phyloP scores from a whole-genome alignment of 1,140 invertebrate genomes.

The Helicoverpa armigera region DNA sequence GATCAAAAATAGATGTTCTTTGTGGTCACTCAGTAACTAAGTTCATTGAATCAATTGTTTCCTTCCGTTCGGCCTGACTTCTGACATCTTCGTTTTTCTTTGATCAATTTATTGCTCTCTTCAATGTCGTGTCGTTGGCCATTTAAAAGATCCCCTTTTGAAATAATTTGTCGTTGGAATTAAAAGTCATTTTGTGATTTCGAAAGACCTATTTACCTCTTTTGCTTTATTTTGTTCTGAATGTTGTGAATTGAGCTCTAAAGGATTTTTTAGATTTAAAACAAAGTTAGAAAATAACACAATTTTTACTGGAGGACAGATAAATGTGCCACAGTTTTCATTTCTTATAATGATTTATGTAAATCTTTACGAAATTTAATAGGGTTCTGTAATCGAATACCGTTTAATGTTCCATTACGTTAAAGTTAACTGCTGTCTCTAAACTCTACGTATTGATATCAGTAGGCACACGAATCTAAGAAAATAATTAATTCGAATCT shows the following conservation, averaged over 20 bases:
- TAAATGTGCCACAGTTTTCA: too few relatives aligned
- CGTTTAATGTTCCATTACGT: neutral
- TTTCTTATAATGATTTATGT: too few relatives aligned
- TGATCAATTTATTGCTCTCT: constrained; percentile 46
- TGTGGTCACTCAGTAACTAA: constrained; percentile 15
- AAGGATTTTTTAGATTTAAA: neutral
- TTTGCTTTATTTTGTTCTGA: neutral
- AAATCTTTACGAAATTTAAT: too few relatives aligned
- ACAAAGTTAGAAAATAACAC: neutral
- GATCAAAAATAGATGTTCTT: constrained; percentile 37
- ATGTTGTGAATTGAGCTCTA: neutral
- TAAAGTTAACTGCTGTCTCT: neutral
- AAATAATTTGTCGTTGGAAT: neutral
- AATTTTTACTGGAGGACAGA: neutral
- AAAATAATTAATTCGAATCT: neutral
- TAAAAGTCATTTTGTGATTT: neutral
- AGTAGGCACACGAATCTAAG: neutral
- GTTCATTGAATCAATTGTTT: constrained; percentile 79
- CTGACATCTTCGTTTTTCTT: constrained; percentile 56
- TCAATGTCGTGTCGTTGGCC: constrained; percentile 6
- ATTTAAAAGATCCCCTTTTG: constrained; percentile 25
- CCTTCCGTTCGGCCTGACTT: constrained; percentile 67
- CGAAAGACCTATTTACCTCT: neutral
- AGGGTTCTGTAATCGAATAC: neutral
- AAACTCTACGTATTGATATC: neutral